These are phyloP conservation scores for Thereva unica DNA, from an alignment of 2,888 invertebrate species.

Conservation along the genomic window DNA sequence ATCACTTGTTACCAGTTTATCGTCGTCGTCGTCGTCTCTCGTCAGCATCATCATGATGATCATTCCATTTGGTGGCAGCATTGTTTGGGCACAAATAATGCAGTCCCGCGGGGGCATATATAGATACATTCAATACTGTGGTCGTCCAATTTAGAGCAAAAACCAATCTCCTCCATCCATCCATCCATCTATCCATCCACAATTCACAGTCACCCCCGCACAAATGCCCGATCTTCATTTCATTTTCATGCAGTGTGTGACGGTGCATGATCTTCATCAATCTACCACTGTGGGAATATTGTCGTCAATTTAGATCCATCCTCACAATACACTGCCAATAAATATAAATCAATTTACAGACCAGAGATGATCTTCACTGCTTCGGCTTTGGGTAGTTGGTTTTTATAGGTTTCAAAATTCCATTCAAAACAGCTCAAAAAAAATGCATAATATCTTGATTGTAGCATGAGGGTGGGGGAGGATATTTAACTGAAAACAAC, in stretches of 20 bases:
- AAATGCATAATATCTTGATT: no score
- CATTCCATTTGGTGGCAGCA: background rate
- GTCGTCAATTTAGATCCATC: conserved; percentile 24
- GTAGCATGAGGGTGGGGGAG: no score
- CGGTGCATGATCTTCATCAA: background rate
- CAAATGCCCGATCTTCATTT: conserved; percentile 7
- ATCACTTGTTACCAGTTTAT: conserved; percentile 38
- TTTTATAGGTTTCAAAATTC: no score
- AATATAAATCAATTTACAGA: conserved; percentile 33
- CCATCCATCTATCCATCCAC: conserved; percentile 7
- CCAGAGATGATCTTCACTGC: background rate
- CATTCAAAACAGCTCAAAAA: no score
- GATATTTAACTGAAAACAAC: no score
- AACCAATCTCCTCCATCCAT: conserved; percentile 20
- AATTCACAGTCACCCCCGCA: background rate
- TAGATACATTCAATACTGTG: conserved; percentile 15
- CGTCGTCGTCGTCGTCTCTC: background rate
- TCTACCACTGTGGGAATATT: conserved; percentile 23
- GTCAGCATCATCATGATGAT: conserved; percentile 15
- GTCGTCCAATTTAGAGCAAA: conserved; percentile 23
- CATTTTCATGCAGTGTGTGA: background rate
- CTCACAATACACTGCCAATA: conserved; percentile 26
- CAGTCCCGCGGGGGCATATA: background rate
- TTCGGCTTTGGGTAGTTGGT: no score
- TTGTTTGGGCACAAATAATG: conserved; percentile 6